Percentiles rank a stretch among this genome's conserved stretches.
Conservation (phyloP, 2,113 vertebrate genomes). For the Rhea americana region DNA sequence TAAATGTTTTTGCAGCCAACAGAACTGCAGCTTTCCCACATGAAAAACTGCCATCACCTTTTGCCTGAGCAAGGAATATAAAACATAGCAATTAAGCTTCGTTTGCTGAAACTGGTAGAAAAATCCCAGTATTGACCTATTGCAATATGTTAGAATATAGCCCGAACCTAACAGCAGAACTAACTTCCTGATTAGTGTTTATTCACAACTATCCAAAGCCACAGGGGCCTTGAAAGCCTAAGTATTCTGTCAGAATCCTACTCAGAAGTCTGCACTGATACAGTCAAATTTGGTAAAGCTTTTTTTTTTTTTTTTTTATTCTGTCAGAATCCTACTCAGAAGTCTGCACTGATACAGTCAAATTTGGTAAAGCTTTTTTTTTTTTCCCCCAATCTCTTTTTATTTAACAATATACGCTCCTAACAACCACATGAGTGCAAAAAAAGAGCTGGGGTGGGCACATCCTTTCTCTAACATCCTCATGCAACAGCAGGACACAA, state of each 20-base stretch:
- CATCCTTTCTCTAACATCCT: background rate
- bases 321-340: background rate
- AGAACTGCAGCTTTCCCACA: background rate
- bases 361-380: background rate
- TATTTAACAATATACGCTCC: background rate
- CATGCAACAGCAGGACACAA: background rate
- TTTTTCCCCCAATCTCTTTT: background rate
- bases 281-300: background rate
- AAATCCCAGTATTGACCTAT: background rate
- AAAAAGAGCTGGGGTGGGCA: background rate
- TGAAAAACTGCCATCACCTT: background rate
- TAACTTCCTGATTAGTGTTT: background rate
- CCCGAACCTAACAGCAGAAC: background rate
- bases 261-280: background rate
- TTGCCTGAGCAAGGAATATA: background rate
- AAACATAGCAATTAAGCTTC: background rate
- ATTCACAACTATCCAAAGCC: background rate
- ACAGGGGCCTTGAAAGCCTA: background rate
- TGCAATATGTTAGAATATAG: background rate
- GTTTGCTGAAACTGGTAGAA: background rate
- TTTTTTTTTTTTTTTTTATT: background rate
- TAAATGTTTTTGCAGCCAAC: background rate
- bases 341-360: background rate
- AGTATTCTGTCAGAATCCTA: background rate
- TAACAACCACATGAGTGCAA: accelerated